Base-by-base conservation (phyloP, 2,888 invertebrate genomes). In the Slavum lentiscoides region DNA sequence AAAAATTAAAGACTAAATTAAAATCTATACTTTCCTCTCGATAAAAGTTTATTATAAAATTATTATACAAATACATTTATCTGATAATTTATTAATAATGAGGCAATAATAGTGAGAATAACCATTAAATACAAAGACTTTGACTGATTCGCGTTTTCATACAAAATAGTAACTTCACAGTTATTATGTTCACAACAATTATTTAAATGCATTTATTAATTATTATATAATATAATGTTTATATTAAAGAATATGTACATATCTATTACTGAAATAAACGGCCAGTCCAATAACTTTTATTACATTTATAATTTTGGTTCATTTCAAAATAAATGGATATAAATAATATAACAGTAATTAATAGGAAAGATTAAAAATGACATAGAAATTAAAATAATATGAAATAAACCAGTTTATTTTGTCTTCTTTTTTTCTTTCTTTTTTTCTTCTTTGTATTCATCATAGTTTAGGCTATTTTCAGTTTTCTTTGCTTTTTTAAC, bases 401-500 rank as follows among this genome's bases (percentile, higher is more conserved):
- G 2, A 11, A n/a, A 59, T 58, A 43, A 23, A n/a, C 13, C 15
- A 59, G 4, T 59, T 68, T 43, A 76, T 39, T 76, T 76, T 43
- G 5, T 59, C 49, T 76, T 82, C 76, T 82, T 82, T 76, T 82
- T 82, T 67, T 72, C 76, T 70, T 83, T 82, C 15, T 83, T 83
- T 72, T 82, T 83, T 19, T 82, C 82, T 53, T 83, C 75, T 59
- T 76, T 76, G 6, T 76, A 76, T 23, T 83, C 82, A 37, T 74
- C 77, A 53, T 82, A 76, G 21, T 49, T 73, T n/a, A 72, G 53
- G 43, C 21, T 62, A 37, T 55, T 30, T 62, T 82, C 75, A 55
- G 23, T 64, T 82, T 82, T 75, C 17, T 82, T 82, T 55, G 9
- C 30, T 23, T 83, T 82, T 80, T 90, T 88, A 7, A 93, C 91